Conservation (phyloP, 2,888 invertebrate species). For the Tridacna crocea region DNA sequence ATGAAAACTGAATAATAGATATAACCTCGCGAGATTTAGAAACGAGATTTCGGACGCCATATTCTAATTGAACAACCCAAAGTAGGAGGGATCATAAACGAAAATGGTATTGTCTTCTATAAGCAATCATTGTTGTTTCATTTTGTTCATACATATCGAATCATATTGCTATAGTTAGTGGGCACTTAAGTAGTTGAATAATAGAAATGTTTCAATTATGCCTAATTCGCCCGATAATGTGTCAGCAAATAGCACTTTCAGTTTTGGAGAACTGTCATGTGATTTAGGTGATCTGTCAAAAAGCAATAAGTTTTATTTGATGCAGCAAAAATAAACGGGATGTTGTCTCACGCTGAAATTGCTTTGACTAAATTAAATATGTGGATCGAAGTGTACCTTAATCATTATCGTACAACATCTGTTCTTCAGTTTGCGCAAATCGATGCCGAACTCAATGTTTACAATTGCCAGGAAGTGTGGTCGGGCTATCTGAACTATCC, state of each 20-base stretch:
- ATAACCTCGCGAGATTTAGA: conserved; percentile 25
- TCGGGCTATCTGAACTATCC: no score
- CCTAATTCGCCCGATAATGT: neutral
- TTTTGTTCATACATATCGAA: neutral
- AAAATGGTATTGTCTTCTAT: conserved; percentile 36
- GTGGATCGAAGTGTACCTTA: no score
- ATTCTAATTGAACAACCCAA: conserved; percentile 39
- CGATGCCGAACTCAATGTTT: no score
- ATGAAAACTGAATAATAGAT: neutral
- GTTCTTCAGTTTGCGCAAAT: no score
- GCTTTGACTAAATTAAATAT: no score
- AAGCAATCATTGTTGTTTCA: neutral
- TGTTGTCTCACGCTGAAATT: no score
- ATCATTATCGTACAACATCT: no score
- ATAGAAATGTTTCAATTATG: no score
- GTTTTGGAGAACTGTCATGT: conserved; percentile 31
- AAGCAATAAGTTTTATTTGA: neutral
- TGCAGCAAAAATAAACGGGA: no score
- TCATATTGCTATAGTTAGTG: no score
- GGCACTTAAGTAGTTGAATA: no score
- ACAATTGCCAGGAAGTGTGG: no score
- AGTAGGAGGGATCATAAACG: conserved; percentile 55
- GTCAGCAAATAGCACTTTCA: conserved; percentile 16
- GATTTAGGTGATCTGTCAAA: neutral
- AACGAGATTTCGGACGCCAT: conserved; percentile 55